phyloP scores from a whole-genome alignment of 92 coral and sea anemone genomes.

The Phenganax subtilis region DNA sequence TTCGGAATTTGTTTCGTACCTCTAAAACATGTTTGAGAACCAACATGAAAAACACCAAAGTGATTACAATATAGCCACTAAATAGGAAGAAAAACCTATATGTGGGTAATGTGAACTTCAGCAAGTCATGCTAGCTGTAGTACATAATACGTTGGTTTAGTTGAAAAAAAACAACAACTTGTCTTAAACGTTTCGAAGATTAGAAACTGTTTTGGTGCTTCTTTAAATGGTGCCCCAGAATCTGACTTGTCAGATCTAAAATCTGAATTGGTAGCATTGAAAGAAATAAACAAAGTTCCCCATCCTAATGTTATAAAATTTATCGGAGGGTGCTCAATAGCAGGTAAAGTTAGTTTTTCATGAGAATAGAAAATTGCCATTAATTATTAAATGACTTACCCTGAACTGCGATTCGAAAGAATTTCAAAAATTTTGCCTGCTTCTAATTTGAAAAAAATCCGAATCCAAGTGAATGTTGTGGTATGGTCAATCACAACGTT shows the following conservation, averaged over 20 bases:
- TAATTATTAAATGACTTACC: no score
- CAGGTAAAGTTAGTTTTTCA: conserved; percentile 45
- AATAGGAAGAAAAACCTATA: no score
- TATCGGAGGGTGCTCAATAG: conserved; percentile 77
- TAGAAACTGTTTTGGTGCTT: background rate
- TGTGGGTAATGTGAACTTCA: background rate
- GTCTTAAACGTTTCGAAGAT: background rate
- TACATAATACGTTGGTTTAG: background rate
- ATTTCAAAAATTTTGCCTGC: no score
- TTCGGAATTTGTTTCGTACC: no score
- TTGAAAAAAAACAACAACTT: background rate
- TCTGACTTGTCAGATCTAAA: conserved; percentile 55
- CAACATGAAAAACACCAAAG: no score
- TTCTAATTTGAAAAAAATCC: no score
- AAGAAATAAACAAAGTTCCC: conserved; percentile 59
- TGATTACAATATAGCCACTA: no score
- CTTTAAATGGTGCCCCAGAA: conserved; percentile 46
- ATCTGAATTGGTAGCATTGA: conserved; percentile 60
- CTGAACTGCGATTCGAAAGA: no score
- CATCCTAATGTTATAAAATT: conserved; percentile 70
- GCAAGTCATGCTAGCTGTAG: background rate
- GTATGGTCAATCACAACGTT: no score
- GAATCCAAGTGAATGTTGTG: no score
- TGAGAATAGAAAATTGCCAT: background rate
- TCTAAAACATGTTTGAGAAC: no score